Evolutionary conservation across 2,797 vertebrate species (phyloP).

Genomic region (Cirrhinus mrigala): DNA sequence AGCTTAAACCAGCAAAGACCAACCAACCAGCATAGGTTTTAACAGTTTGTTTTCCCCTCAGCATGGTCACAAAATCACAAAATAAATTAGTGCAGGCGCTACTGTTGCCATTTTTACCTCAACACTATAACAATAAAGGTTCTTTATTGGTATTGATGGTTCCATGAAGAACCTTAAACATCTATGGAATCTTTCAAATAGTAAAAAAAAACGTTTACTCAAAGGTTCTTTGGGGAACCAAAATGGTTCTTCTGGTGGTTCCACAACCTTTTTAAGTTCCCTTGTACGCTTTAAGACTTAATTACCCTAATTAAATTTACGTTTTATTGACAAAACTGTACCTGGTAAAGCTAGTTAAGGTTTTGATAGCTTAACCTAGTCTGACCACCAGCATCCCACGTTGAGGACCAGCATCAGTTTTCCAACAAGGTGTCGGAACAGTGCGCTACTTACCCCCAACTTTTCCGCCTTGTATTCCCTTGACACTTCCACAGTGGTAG

Average conservation of each 20-base stretch:
- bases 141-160: too few species aligned
- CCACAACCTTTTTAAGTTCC: too few species aligned
- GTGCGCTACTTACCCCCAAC: slow-evolving; percentile 70
- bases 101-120: neutral
- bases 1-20: neutral
- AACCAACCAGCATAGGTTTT: neutral
- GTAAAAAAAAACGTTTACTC: too few species aligned
- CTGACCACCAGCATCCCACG: neutral
- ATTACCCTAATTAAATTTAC: neutral
- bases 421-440: neutral
- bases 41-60: neutral
- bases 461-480: slow-evolving; percentile 79
- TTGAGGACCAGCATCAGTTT: neutral
- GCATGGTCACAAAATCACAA: too few species aligned
- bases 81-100: neutral
- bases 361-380: too few species aligned
- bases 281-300: neutral
- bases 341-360: neutral
- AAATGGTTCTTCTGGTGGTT: too few species aligned
- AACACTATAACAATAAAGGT: too few species aligned
- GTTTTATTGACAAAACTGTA: neutral
- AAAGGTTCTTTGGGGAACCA: too few species aligned
- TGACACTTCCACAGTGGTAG: slow-evolving; percentile 75
- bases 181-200: too few species aligned
- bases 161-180: too few species aligned